Evolutionary conservation across 2,888 invertebrate species (phyloP), one percentile per base, ranked within the genome.

Genomic region (Leptopterna dolabrata): DNA sequence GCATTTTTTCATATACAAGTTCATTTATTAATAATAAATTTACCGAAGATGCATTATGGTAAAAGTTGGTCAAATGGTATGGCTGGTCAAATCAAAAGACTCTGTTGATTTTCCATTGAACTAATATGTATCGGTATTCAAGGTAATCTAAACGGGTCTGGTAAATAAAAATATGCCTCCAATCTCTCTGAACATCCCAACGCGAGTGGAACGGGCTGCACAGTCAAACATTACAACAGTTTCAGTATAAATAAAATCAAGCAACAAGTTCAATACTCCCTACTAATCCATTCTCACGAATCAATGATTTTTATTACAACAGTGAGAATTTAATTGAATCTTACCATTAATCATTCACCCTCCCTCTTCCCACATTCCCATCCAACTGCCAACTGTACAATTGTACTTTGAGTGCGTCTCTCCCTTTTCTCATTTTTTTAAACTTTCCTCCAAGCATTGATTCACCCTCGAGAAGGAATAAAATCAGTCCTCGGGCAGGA

Each of bases 381-480:
- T 41, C 29, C 71, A 27, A 30, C 27, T 30, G 30, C 27, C 71
- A 71, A 71, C 27, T 24, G 29, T 27, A 9, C n/a, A n/a, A n/a
- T 24, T 24, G 27, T 71, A 71, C 71, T 71, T 27, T 71, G 71
- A 27, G 27, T 27, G 30, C 19, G 6, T 27, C 71, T 27, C 29
- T 71, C 29, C 9, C 16, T 14, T 30, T 24, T 30, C 30, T 27
- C 76, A 0, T 24, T 45, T 27, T 47, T 80, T 80, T 51, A 47
- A 80, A 80, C 80, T 80, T 80, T 80, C 24, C 80, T 80, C 80
- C 43, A 6, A 16, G 27, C 80, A 80, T 80, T 80, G 80, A 80
- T 80, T 47, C 80, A 45, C 80, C 43, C 80, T 45, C 80, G 41
- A 27, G 47, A 51, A 29, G 45, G 51, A 80, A 80, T 80, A 51